Conservation (phyloP, 2,797 vertebrate genomes). For the Rhinogobio ventralis region DNA sequence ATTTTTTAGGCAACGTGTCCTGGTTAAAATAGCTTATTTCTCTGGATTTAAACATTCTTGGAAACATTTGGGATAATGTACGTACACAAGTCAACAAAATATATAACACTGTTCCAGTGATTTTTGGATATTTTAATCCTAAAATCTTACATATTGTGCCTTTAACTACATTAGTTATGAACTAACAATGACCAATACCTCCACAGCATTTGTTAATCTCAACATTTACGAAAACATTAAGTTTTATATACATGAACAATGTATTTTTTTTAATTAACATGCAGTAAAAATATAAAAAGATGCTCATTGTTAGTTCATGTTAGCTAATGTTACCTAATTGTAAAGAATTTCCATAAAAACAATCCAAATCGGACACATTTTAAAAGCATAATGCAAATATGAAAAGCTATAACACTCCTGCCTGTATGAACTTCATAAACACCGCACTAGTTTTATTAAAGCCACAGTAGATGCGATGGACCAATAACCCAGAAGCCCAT, state of each 20-base stretch:
- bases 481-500: constrained; percentile 23
- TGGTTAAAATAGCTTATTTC: too few relatives aligned
- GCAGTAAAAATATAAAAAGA: background rate
- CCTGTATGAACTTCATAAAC: constrained; percentile 23
- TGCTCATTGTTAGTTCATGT: background rate
- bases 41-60: too few relatives aligned
- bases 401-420: background rate
- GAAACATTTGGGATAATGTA: too few relatives aligned
- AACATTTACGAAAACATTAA: background rate
- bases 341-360: background rate
- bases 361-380: background rate
- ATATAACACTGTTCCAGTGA: too few relatives aligned
- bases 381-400: background rate
- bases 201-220: background rate
- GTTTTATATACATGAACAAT: background rate
- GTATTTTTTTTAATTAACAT: background rate
- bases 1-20: too few relatives aligned
- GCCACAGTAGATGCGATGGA: background rate
- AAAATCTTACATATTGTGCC: too few relatives aligned
- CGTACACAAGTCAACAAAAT: too few relatives aligned
- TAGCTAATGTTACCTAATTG: too few relatives aligned
- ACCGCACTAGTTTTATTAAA: constrained; percentile 9
- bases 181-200: background rate
- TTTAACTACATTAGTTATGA: background rate
- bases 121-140: too few relatives aligned